Conservation (phyloP, 2,113 vertebrate genomes). For the Thoracochromis brauschi region DNA sequence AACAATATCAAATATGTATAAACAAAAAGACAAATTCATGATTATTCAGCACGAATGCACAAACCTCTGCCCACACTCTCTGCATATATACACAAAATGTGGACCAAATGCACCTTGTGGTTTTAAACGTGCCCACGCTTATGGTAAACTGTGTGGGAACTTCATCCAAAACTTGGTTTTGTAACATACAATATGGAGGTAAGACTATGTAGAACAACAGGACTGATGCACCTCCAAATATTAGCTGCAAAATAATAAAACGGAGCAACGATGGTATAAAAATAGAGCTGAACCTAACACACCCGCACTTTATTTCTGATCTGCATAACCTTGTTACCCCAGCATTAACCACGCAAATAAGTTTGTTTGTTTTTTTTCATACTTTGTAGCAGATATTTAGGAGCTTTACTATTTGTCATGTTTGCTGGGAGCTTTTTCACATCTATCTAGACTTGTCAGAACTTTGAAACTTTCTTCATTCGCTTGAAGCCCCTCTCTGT, state of each 20-base stretch:
- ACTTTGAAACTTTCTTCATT: background rate
- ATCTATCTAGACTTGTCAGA: background rate
- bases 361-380: fast-evolving
- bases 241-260: background rate
- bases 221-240: background rate
- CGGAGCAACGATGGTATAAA: background rate
- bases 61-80: conserved; percentile 1
- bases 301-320: background rate
- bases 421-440: background rate
- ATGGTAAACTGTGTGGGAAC: background rate
- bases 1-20: background rate
- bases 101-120: background rate
- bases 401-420: background rate
- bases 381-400: background rate
- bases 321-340: background rate
- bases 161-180: background rate
- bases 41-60: background rate
- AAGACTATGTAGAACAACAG: background rate
- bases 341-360: background rate
- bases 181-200: background rate
- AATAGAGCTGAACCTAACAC: background rate
- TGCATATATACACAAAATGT: background rate
- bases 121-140: background rate
- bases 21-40: background rate
- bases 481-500: background rate